Base-by-base conservation (phyloP, 2,888 invertebrate species). In the Mongoloraphidia duomilia region DNA sequence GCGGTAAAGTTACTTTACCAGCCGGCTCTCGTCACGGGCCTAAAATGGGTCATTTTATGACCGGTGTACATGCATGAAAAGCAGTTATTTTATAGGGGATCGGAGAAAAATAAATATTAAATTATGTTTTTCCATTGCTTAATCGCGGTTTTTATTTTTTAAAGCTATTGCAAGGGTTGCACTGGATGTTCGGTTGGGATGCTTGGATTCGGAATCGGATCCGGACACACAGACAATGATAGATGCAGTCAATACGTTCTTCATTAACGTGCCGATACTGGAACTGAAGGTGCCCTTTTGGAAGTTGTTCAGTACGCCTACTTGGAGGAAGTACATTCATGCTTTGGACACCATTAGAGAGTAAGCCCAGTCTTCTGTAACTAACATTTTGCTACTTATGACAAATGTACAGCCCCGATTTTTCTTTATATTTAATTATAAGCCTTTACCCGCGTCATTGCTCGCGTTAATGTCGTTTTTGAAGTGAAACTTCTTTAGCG, bases 261-360 rank as follows among this genome's bases (percentile, higher is more conserved):
- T 82, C 60, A 63, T 77, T 5, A 77, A 77, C 54, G 80, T 82
- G 1, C 79, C 78, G 0, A 68, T 78, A 44, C 61, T 82, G 49
- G 82, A 82, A 58, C 64, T 82, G 11, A 72, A 76, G 52, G 73
- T 80, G 6, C 82, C 82, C 0, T 77, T 81, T 68, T 82, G 82
- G 82, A 72, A 75, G 57, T 56, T 80, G 3, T 77, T 79, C 59
- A 75, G 72, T 6, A 81, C 82, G 0, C 69, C 75, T 0, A 76
- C 76, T 58, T 82, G 80, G 65, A 71, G 65, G 41, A 64, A 69
- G 63, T 82, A 80, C 56, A 76, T 82, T 0, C 67, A 71, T 2
- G 79, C 82, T 0, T 67, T 84, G 53, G 82, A 84, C 58, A 79
- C 76, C 6, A 82, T 84, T 57, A 74, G 77, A 53, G 75, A 76